These are phyloP conservation scores for Wiebesia pumilae DNA, from an alignment of 1,140 invertebrate genomes.

Conservation along the genomic window DNA sequence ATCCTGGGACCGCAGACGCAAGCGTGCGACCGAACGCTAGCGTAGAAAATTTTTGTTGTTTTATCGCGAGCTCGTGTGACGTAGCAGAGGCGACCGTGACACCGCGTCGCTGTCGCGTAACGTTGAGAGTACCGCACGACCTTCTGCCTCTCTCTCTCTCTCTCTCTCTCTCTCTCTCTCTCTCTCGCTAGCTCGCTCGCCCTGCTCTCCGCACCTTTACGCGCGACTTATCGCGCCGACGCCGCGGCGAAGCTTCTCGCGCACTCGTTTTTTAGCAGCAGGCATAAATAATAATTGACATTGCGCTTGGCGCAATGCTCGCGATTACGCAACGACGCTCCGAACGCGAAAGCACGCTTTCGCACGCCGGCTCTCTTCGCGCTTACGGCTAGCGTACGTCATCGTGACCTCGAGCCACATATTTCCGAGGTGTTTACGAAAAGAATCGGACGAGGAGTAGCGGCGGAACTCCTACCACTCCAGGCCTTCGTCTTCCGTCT, in stretches of 20 bases:
- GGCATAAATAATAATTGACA: slow-evolving; percentile 32
- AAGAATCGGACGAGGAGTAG: neutral
- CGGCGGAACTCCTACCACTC: too few relatives aligned
- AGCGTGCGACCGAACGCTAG: neutral
- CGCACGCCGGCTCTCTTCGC: neutral
- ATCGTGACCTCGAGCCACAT: slow-evolving; percentile 2
- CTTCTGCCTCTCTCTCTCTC: neutral
- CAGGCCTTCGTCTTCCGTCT: too few relatives aligned
- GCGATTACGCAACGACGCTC: neutral
- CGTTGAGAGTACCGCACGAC: neutral
- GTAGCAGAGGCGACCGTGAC: slow-evolving; percentile 28
- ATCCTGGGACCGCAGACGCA: too few relatives aligned
- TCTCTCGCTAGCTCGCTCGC: neutral
- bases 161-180: too few relatives aligned
- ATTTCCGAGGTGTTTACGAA: slow-evolving; percentile 1
- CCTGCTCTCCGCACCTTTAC: neutral
- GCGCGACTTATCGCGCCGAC: neutral
- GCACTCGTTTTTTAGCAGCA: neutral
- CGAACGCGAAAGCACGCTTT: neutral
- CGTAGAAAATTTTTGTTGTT: neutral
- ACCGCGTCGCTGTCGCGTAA: neutral
- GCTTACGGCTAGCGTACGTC: neutral
- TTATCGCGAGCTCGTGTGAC: slow-evolving; percentile 9
- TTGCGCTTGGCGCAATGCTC: neutral
- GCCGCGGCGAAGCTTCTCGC: too few relatives aligned